phyloP scores from a whole-genome alignment of 2,797 vertebrate species.

The Urocyon cinereoargenteus region DNA sequence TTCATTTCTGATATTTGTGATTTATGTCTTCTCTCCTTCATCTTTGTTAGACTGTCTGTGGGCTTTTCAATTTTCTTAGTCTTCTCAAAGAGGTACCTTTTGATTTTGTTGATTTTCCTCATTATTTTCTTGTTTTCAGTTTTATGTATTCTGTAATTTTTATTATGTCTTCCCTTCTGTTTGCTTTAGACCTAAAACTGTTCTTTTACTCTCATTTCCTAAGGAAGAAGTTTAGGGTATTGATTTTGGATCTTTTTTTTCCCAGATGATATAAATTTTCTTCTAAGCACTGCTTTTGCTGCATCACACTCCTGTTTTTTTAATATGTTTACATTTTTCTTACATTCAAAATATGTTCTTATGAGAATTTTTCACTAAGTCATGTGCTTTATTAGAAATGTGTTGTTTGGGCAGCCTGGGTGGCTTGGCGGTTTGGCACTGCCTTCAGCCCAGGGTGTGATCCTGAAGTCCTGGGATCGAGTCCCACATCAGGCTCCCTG shows the following conservation, averaged over 20 bases:
- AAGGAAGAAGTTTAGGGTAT: not conserved
- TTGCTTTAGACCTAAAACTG: not conserved
- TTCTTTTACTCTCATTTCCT: not conserved
- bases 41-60: not conserved
- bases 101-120: not conserved
- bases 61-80: not conserved
- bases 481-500: no score
- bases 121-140: not conserved
- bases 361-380: not conserved
- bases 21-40: not conserved
- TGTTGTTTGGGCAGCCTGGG: not conserved
- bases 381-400: not conserved
- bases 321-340: not conserved
- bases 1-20: not conserved
- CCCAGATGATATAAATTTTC: not conserved
- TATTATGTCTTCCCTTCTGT: not conserved
- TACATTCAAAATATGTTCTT: not conserved
- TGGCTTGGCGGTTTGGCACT: no score
- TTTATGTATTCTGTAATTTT: not conserved
- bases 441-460: no score
- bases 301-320: not conserved
- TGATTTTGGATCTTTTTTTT: not conserved
- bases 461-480: no score
- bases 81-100: not conserved
- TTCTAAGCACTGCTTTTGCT: not conserved